phyloP scores from a whole-genome alignment of 2,888 invertebrate genomes.

The Drosophila kambysellisi region DNA sequence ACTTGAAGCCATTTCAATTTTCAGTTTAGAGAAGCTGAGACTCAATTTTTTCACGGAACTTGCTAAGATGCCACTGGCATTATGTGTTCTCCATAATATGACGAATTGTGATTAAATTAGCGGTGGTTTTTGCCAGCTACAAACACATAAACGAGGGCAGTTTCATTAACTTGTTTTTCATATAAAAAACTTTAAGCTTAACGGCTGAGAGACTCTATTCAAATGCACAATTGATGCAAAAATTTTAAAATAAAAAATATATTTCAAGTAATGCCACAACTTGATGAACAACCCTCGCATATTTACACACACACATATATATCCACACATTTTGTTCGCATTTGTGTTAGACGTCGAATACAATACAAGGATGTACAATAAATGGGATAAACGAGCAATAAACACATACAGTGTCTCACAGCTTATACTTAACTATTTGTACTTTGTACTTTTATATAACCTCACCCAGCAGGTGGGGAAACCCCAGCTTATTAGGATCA shows the following conservation, averaged over 20 bases:
- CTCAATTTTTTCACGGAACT: neutral
- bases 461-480: too few relatives aligned
- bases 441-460: too few relatives aligned
- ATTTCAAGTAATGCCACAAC: too few relatives aligned
- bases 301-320: neutral
- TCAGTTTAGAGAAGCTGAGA: neutral
- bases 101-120: constrained; percentile 36
- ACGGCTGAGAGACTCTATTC: neutral
- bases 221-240: neutral
- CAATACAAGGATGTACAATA: neutral
- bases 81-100: constrained; percentile 55
- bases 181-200: neutral
- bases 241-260: neutral
- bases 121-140: neutral
- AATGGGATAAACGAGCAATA: constrained; percentile 14
- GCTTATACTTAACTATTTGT: too few relatives aligned
- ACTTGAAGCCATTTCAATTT: neutral
- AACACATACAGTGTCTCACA: neutral
- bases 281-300: constrained; percentile 8
- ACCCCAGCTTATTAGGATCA: too few relatives aligned
- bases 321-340: neutral
- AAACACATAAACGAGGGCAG: constrained; percentile 13
- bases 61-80: constrained; percentile 13
- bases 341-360: constrained; percentile 2
- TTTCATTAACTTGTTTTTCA: neutral